Conservation (phyloP, 2,113 vertebrate species). For the Hippocampus zosterae region DNA sequence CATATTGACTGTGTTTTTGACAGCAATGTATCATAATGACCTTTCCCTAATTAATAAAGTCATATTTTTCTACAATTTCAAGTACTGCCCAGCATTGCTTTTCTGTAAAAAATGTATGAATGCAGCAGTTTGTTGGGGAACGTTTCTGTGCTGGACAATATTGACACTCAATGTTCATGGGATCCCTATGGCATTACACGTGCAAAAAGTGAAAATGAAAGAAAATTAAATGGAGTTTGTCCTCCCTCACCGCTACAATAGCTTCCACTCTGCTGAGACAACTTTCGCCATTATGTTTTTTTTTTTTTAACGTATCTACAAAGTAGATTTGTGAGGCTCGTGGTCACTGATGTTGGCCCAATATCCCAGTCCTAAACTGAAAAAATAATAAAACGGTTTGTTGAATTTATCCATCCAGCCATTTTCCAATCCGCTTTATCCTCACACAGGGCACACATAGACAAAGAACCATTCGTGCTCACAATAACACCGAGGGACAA, state of each 20-base stretch:
- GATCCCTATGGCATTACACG: not conserved
- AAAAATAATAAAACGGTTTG: no score
- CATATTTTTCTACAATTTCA: conserved; percentile 90
- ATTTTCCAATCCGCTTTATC: no score
- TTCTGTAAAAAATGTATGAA: not conserved
- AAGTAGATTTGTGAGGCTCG: not conserved
- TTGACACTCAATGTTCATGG: not conserved
- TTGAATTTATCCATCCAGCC: no score
- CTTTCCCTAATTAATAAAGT: conserved; percentile 96
- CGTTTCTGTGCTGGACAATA: not conserved
- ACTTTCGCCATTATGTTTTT: not conserved
- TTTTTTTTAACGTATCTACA: no score
- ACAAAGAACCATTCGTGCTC: no score
- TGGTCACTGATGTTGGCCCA: not conserved
- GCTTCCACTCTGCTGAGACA: not conserved
- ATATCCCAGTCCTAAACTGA: not conserved
- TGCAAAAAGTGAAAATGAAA: not conserved
- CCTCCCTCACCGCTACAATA: not conserved
- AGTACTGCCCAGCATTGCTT: not conserved
- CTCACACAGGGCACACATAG: no score
- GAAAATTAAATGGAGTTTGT: not conserved
- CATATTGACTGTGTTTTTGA: conserved; percentile 67
- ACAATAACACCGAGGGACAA: no score
- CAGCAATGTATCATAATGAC: conserved; percentile 74
- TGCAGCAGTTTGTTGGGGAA: not conserved